Evolutionary conservation across 2,888 invertebrate genomes (phyloP).

Genomic region (Diadromus collaris): DNA sequence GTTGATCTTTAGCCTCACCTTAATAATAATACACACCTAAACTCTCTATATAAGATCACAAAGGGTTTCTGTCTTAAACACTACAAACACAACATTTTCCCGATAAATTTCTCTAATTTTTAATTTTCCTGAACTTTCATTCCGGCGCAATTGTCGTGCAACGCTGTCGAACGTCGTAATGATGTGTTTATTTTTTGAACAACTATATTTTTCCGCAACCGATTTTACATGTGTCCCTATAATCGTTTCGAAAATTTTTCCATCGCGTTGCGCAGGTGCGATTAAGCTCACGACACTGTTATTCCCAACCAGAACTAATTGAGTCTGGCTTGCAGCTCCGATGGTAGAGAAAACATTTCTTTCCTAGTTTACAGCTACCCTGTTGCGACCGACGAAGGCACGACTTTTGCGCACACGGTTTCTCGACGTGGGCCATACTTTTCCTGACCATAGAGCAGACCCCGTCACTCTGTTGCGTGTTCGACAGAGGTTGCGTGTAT

Average conservation of each 20-base stretch:
- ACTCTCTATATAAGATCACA: too few relatives aligned
- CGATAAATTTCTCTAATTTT: not conserved
- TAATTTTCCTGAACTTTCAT: not conserved
- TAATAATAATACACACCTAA: too few relatives aligned
- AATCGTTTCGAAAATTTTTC: not conserved
- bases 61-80: too few relatives aligned
- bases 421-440: constrained; percentile 1
- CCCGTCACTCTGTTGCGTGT: constrained; percentile 4
- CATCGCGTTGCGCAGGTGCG: not conserved
- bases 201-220: constrained; percentile 1
- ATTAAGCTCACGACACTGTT: constrained; percentile 47
- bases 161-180: not conserved
- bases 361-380: constrained; percentile 9
- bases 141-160: not conserved
- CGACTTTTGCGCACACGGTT: not conserved
- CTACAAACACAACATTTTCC: too few relatives aligned
- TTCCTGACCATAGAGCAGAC: not conserved
- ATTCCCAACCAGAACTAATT: constrained; percentile 59
- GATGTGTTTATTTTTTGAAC: not conserved
- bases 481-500: constrained; percentile 4
- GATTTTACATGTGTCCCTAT: not conserved
- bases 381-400: not conserved
- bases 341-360: constrained; percentile 33
- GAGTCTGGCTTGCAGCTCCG: constrained; percentile 30
- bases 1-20: too few relatives aligned